Percentiles rank a stretch among this genome's conserved stretches.
These are phyloP conservation scores for Odontamblyopus lacepedii DNA, from an alignment of 2,797 vertebrate species.

Conservation along the genomic window DNA sequence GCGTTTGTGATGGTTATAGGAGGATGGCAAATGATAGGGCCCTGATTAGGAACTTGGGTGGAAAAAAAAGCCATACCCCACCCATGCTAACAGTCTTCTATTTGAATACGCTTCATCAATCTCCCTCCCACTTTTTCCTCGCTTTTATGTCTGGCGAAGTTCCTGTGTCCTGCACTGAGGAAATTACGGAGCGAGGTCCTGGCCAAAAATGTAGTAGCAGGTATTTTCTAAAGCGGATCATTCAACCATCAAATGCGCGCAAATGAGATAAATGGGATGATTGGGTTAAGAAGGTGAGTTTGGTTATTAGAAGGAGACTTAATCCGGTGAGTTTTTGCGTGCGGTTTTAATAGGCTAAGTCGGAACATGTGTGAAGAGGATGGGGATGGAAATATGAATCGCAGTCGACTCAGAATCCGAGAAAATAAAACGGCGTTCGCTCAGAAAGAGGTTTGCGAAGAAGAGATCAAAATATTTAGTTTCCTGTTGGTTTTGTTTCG, in stretches of 20 bases:
- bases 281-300: constrained; percentile 36
- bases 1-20: constrained; percentile 85
- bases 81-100: constrained; percentile 70
- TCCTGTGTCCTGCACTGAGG: neutral
- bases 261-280: constrained; percentile 33
- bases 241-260: constrained; percentile 45
- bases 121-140: constrained; percentile 27
- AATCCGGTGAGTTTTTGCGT: constrained; percentile 9
- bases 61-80: constrained; percentile 5
- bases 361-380: constrained; percentile 2
- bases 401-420: neutral
- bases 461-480: neutral
- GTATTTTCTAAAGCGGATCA: constrained; percentile 10
- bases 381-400: neutral
- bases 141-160: constrained; percentile 18
- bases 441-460: neutral
- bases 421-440: neutral
- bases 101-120: constrained; percentile 5
- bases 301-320: constrained; percentile 17
- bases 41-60: constrained; percentile 88
- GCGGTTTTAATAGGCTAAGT: constrained; percentile 17
- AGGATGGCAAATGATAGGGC: constrained; percentile 84
- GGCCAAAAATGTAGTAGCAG: constrained; percentile 8
- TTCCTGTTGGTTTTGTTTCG: neutral
- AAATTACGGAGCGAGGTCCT: neutral